Conservation (phyloP, 2,888 invertebrate species). For the Opisthograptis luteolata region DNA sequence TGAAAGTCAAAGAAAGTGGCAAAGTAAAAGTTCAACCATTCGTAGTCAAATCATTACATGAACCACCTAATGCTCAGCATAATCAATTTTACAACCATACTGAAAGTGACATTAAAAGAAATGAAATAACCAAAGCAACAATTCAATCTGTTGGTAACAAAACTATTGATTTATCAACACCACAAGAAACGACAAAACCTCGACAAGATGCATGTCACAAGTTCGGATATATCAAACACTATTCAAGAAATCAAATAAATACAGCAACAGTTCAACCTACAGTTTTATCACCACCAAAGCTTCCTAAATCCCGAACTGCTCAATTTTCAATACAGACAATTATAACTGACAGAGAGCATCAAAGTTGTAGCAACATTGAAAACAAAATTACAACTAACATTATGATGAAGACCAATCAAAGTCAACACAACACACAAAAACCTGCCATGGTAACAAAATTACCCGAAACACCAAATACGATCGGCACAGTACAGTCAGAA, state of each 20-base stretch:
- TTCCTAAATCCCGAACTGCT: background rate
- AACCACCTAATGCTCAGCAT: no score
- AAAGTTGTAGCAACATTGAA: background rate
- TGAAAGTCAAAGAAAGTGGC: background rate
- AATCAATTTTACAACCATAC: no score
- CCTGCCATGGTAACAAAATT: background rate
- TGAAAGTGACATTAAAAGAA: background rate
- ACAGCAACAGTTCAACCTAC: background rate
- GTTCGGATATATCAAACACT: background rate
- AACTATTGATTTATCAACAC: no score
- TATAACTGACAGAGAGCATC: background rate
- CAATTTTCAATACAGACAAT: background rate
- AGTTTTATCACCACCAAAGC: background rate
- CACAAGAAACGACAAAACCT: background rate
- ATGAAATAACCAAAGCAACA: background rate
- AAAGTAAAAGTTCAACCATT: no score
- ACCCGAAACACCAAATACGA: background rate
- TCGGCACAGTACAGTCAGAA: no score
- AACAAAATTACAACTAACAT: background rate
- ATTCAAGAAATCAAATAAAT: background rate
- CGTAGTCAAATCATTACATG: no score
- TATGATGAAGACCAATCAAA: background rate
- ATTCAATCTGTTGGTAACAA: background rate
- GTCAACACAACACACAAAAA: background rate
- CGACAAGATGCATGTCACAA: background rate